These are phyloP conservation scores for Meloidogyne hapla DNA, from an alignment of 1,140 invertebrate species.

Conservation along the genomic window DNA sequence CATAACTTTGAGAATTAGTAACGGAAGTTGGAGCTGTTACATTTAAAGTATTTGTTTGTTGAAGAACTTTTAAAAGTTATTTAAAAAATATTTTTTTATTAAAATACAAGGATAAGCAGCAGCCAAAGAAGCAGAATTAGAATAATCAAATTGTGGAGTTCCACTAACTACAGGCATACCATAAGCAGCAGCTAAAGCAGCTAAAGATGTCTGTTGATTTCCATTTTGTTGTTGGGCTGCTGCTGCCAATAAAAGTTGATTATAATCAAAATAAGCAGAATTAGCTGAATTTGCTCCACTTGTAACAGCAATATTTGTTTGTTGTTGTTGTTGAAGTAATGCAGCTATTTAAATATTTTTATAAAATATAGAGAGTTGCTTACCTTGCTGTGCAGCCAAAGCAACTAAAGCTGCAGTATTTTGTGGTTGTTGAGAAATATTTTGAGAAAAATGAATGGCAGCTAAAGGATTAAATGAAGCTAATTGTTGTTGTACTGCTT, in stretches of 20 bases:
- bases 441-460: slow-evolving; percentile 16
- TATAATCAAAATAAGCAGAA: slow-evolving; percentile 24
- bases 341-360: slow-evolving; percentile 8
- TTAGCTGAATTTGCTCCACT: slow-evolving; percentile 18
- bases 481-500: slow-evolving; percentile 15
- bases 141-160: slow-evolving; percentile 14
- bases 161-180: background rate
- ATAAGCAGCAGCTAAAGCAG: slow-evolving; percentile 20
- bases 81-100: background rate
- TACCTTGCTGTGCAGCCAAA: slow-evolving; percentile 27
- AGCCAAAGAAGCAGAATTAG: slow-evolving; percentile 5
- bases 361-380: background rate
- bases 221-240: slow-evolving; percentile 10
- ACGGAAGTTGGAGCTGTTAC: slow-evolving; percentile 12
- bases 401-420: slow-evolving; percentile 19
- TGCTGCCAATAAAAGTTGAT: slow-evolving; percentile 25
- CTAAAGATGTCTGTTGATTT: background rate
- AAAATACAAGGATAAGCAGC: slow-evolving; percentile 11
- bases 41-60: slow-evolving; percentile 11
- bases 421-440: slow-evolving; percentile 8
- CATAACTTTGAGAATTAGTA: slow-evolving; percentile 26
- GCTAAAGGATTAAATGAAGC: slow-evolving; percentile 21
- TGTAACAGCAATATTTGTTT: background rate
- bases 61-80: background rate
- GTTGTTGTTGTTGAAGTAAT: background rate